Evolutionary conservation across 2,888 invertebrate species (phyloP), one percentile per base, ranked within the genome.

Genomic region (Aradus depressus): DNA sequence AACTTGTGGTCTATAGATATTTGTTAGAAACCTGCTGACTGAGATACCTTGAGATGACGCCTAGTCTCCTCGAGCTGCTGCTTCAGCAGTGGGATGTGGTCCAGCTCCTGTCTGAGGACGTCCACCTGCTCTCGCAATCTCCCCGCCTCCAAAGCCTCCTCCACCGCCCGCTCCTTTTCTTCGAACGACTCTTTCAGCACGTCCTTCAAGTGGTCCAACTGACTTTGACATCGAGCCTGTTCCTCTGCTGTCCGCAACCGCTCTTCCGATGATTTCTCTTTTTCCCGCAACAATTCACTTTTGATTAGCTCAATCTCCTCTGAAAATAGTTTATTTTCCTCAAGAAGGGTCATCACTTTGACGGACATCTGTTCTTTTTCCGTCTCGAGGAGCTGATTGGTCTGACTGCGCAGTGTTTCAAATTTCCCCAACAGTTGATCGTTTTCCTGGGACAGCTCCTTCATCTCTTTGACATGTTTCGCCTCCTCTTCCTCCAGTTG

Each of bases 101-200:
- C 50, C 47, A 23, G 62, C 42, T 47, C 47, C 28, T n/a, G 25
- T 6, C 47, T 23, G n/a, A 67, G 64, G 62, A 69, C 67, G 4
- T 61, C 57, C 34, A 70, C 51, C 37, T 55, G 59, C 31, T 62
- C 60, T 55, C 63, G 66, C 1, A 54, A 26, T 28, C 52, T 44
- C 23, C 50, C 35, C 28, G 48, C 50, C 23, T 44, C 31, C 12
- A 4, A 18, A 3, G n/a, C 10, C 32, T 63, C 61, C 55, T 66
- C 38, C 1, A 43, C 25, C 21, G 54, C 51, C 16, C 32, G 48
- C 19, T 19, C 34, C 25, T 39, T 44, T 21, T 48, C 41, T 32
- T 52, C 47, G 19, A 51, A 32, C 3, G 18, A 18, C 16, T 51
- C 53, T n/a, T 41, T 31, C 1, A 51, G 35, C 22, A 32, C 32